Percentiles rank a stretch among this genome's conserved stretches.
Evolutionary conservation across 2,113 vertebrate genomes (phyloP).

Genomic region (Podarcis muralis): DNA sequence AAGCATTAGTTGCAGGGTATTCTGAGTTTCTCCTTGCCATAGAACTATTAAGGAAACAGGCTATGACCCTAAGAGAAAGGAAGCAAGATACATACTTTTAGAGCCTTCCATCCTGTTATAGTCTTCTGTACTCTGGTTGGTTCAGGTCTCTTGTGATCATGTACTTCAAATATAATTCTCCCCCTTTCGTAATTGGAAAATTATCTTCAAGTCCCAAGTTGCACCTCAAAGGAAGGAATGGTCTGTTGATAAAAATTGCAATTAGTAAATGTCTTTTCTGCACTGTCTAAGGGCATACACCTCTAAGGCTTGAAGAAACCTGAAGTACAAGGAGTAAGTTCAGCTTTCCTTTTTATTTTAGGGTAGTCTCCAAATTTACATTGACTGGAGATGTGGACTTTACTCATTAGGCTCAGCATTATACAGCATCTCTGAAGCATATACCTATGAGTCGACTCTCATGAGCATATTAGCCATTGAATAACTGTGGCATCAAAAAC

Average conservation of each 20-base stretch:
- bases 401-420: no score
- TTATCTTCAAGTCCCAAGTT: conserved; percentile 1
- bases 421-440: no score
- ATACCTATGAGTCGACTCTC: no score
- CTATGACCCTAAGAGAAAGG: background rate
- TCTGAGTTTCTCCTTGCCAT: background rate
- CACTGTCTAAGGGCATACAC: background rate
- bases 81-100: background rate
- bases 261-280: background rate
- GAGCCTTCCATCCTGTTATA: background rate
- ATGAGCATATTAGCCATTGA: no score
- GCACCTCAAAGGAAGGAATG: background rate
- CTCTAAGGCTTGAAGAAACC: background rate
- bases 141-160: background rate
- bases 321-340: background rate
- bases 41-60: background rate
- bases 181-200: background rate
- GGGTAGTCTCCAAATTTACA: background rate
- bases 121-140: background rate
- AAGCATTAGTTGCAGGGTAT: no score
- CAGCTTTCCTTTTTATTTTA: no score
- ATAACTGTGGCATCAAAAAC: background rate
- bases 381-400: background rate
- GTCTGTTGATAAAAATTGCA: background rate
- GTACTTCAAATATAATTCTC: background rate